Evolutionary conservation across 2,888 invertebrate species (phyloP).

Genomic region (Seira sanloemensis): DNA sequence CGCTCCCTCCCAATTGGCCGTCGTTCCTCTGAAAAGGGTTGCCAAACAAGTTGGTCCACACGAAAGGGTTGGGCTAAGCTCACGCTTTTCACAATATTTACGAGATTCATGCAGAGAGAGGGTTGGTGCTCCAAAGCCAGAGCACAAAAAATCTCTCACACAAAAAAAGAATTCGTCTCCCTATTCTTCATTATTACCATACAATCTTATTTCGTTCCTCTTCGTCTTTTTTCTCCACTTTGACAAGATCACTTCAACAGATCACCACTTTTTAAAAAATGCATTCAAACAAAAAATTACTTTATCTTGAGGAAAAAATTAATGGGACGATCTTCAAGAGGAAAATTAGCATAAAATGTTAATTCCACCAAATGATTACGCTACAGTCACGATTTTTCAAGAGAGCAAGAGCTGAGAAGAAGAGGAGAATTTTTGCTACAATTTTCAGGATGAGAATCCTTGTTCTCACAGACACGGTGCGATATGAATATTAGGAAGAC

Average conservation of each 20-base stretch:
- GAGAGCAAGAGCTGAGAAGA: not conserved
- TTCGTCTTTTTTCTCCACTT: not conserved
- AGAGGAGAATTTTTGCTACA: not conserved
- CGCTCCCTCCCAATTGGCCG: not conserved
- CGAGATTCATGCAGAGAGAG: not conserved
- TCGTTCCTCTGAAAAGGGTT: not conserved
- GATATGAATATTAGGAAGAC: not conserved
- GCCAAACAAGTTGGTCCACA: not conserved
- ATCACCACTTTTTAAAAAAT: slow-evolving; percentile 1
- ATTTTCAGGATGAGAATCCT: not conserved
- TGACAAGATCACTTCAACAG: slow-evolving; percentile 4
- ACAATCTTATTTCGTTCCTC: not conserved
- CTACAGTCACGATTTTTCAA: slow-evolving; percentile 4
- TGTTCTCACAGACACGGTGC: not conserved
- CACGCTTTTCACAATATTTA: not conserved
- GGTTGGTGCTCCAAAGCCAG: not conserved
- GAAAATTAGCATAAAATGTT: slow-evolving; percentile 1
- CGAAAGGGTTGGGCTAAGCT: slow-evolving; percentile 1
- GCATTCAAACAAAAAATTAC: slow-evolving; percentile 3
- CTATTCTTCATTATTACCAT: slow-evolving; percentile 1
- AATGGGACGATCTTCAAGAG: not conserved
- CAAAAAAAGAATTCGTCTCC: not conserved
- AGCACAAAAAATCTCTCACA: too few relatives aligned
- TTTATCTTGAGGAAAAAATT: slow-evolving; percentile 4
- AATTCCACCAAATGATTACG: slow-evolving; percentile 4